Conservation (phyloP, 2,888 invertebrate species). For the Chouioia cunea region DNA sequence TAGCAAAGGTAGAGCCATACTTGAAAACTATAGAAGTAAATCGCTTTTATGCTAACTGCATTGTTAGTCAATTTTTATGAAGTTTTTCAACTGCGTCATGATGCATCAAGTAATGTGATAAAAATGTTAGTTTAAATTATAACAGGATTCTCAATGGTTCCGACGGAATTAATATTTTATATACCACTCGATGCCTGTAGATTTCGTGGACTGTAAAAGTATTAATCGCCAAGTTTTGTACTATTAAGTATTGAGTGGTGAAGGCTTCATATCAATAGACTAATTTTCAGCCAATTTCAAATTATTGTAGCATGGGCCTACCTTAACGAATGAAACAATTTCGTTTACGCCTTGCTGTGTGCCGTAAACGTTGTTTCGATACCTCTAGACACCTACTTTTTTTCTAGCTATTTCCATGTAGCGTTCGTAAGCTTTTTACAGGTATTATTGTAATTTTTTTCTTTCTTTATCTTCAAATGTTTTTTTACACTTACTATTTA, state of each 20-base stretch:
- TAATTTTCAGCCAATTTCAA: constrained; percentile 6
- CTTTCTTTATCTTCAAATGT: constrained; percentile 47
- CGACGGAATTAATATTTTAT: not conserved
- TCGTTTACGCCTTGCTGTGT: constrained; percentile 20
- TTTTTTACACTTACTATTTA: constrained; percentile 52
- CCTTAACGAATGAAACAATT: constrained; percentile 35
- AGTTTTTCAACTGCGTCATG: constrained; percentile 17
- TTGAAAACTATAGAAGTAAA: constrained; percentile 30
- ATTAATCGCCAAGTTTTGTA: not conserved
- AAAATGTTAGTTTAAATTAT: constrained; percentile 6
- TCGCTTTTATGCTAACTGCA: constrained; percentile 15
- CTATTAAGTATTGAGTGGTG: constrained; percentile 16
- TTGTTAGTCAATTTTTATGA: constrained; percentile 25
- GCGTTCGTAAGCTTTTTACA: constrained; percentile 39
- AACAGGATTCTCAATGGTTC: constrained; percentile 9
- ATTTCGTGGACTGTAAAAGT: too few relatives aligned
- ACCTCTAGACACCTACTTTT: constrained; percentile 47
- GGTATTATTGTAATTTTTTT: constrained; percentile 42
- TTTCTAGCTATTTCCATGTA: constrained; percentile 49
- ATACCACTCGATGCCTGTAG: not conserved
- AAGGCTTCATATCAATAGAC: constrained; percentile 26
- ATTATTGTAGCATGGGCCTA: constrained; percentile 39
- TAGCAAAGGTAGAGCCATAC: constrained; percentile 43
- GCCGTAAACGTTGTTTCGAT: constrained; percentile 34
- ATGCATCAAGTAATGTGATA: not conserved